Base-by-base conservation (phyloP, 2,113 vertebrate genomes). In the Ictidomys tridecemlineatus region DNA sequence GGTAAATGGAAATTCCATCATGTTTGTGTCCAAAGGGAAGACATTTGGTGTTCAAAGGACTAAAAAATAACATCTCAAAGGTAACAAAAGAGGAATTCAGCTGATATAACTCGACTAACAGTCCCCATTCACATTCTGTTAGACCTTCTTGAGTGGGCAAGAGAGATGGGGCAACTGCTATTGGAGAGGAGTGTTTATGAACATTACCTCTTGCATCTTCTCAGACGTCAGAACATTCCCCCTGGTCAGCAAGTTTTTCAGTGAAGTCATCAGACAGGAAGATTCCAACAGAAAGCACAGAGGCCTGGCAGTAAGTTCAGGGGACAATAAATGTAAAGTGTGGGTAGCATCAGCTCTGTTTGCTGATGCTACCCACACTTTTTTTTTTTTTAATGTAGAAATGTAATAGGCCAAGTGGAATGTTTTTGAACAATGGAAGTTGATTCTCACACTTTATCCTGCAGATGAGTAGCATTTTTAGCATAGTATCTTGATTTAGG, bases 381-480 rank as follows among this genome's bases (percentile, higher is more conserved):
- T n/a, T n/a, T 1, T 45, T 8, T 45, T 45, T 4, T n/a, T 63
- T 20, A 37, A 85, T 30, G 48, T 53, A 74, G 10, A 76, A 34
- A 10, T 85, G 26, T 77, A 39, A 5, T 85, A 77, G 13, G 8
- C 20, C 14, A 82, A 80, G 5, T 82, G 4, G 70, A 85, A 65
- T 74, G 61, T 95, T n/a, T 90, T 76, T 63, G n/a, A 80, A 37
- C 8, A 74, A 76, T 85, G 65, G 53, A 85, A 92, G 92, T 12
- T 24, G 18, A 76, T 42, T 4, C 26, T 93, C 24, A 79, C 18
- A 76, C 22, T 77, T 80, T 39, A 51, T 24, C 65, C 16, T 84
- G 20, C n/a, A 26, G 13, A 51, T 51, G 26, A 85, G 5, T 45
- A 24, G 6, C 14, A 88, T 82, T 85, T 89, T 91, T 69, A 56